Conservation (phyloP, 2,888 invertebrate species). For the Mythimna pallens region DNA sequence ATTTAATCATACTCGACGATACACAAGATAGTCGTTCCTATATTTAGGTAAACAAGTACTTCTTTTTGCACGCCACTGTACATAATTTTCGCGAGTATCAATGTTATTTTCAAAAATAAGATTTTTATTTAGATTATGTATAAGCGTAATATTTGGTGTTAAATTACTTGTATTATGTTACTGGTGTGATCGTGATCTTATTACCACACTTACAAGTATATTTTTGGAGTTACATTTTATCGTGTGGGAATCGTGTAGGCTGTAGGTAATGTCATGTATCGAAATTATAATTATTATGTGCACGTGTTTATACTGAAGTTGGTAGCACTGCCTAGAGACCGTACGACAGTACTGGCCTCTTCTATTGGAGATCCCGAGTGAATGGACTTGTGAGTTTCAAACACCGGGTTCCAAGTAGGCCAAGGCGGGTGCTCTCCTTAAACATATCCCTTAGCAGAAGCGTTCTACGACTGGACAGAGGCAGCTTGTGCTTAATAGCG, state of each 20-base stretch:
- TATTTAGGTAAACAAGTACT: neutral
- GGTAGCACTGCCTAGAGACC: too few relatives aligned
- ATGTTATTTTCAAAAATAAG: conserved; percentile 21
- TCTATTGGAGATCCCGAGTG: too few relatives aligned
- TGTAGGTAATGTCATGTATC: neutral
- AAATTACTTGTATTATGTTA: conserved; percentile 23
- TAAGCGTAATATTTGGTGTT: conserved; percentile 13
- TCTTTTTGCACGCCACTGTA: neutral
- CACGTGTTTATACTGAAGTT: neutral
- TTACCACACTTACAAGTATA: neutral
- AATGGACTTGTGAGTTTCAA: too few relatives aligned
- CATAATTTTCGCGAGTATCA: neutral
- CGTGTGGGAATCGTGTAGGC: neutral
- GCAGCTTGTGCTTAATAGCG: too few relatives aligned
- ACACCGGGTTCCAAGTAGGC: too few relatives aligned
- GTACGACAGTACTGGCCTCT: too few relatives aligned
- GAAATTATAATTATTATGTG: neutral
- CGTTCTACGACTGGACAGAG: too few relatives aligned
- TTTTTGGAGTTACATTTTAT: conserved; percentile 13
- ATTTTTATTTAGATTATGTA: conserved; percentile 31
- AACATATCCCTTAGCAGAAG: too few relatives aligned
- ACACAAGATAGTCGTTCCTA: too few relatives aligned
- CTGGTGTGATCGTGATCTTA: conserved; percentile 5
- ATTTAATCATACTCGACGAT: too few relatives aligned
- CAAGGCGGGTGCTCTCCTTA: too few relatives aligned